These are phyloP conservation scores for Mormyrus lacerda DNA, from an alignment of 2,113 vertebrate genomes.

Conservation along the genomic window DNA sequence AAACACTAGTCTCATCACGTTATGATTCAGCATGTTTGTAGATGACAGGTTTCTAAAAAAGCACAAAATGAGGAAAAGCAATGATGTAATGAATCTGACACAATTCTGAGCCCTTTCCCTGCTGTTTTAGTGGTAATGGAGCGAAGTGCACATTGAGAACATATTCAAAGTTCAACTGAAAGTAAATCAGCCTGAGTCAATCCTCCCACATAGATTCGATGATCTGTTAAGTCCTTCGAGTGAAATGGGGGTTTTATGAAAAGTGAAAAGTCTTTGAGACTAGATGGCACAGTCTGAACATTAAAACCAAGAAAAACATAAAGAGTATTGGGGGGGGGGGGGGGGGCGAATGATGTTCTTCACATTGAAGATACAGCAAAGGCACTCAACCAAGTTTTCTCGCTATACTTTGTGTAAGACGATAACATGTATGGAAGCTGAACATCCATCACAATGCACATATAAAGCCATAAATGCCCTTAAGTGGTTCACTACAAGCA, in stretches of 20 bases:
- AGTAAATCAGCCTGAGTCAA: conserved; percentile 14
- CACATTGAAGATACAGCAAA: neutral
- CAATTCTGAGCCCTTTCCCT: neutral
- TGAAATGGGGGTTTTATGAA: conserved; percentile 24
- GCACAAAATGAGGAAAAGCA: neutral
- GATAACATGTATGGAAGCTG: neutral
- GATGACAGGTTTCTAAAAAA: neutral
- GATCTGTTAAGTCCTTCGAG: conserved; percentile 20
- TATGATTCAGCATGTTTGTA: neutral
- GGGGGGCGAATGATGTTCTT: neutral
- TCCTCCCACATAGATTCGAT: conserved; percentile 4
- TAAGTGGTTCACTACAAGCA: neutral
- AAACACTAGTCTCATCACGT: neutral
- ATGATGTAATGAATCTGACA: neutral
- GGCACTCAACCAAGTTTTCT: neutral
- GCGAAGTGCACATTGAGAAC: neutral
- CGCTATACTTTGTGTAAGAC: neutral
- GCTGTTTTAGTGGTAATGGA: neutral
- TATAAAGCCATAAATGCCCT: neutral
- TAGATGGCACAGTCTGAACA: conserved; percentile 1
- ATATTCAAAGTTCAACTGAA: conserved; percentile 9
- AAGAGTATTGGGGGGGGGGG: no score
- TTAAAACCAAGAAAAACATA: neutral
- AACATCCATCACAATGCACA: neutral
- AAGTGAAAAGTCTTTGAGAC: conserved; percentile 16